Evolutionary conservation across 2,113 vertebrate genomes (phyloP).

Genomic region (Tinamus guttatus): DNA sequence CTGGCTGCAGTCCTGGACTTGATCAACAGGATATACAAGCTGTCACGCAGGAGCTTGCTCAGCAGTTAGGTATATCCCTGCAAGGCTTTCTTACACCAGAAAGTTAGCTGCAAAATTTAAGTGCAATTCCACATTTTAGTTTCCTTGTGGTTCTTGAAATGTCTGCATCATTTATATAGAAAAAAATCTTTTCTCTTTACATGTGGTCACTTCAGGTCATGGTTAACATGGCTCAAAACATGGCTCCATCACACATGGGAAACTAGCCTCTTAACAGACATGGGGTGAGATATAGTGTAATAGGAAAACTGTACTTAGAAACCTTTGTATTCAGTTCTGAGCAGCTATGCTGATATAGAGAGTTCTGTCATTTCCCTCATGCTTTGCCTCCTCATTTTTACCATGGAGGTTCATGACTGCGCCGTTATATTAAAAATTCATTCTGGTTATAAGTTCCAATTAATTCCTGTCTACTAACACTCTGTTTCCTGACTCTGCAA

Average conservation of each 20-base stretch:
- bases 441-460: not conserved
- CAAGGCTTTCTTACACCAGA: not conserved
- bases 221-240: not conserved
- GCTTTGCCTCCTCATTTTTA: not conserved
- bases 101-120: not conserved
- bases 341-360: not conserved
- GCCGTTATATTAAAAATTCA: not conserved
- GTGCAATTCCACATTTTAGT: not conserved
- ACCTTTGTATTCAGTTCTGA: not conserved
- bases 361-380: not conserved
- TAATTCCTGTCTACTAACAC: not conserved
- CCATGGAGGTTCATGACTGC: not conserved
- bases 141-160: not conserved
- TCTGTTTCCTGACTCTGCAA: not conserved
- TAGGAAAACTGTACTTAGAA: not conserved
- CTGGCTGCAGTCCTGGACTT: constrained; percentile 5
- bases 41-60: not conserved
- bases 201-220: not conserved
- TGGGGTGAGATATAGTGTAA: not conserved
- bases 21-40: constrained; percentile 32
- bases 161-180: not conserved
- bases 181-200: not conserved
- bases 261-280: not conserved
- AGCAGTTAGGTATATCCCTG: not conserved
- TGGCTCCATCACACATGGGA: not conserved